Percentiles rank a stretch among this genome's conserved stretches.
Evolutionary conservation across 23 tunicate species (phyloP).

Genomic region (Ciona savignyi): DNA sequence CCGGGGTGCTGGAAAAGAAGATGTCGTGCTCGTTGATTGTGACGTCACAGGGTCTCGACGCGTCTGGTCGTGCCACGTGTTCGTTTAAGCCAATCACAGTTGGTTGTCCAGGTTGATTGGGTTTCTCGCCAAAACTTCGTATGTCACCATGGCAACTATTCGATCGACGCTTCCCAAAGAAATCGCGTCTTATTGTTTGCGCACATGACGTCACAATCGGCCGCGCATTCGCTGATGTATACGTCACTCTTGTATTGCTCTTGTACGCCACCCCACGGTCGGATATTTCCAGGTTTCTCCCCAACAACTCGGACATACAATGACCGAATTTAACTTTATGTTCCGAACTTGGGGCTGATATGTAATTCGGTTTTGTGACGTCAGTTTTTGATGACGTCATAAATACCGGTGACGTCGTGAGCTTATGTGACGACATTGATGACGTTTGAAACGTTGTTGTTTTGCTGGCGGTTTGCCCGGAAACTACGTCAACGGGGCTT

Average conservation of each 20-base stretch:
- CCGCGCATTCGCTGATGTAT: not conserved
- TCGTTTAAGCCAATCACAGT: not conserved
- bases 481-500: too few relatives aligned
- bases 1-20: slow-evolving; percentile 22
- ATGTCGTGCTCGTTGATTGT: slow-evolving; percentile 6
- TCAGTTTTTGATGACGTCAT: not conserved
- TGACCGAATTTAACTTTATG: not conserved
- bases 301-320: not conserved
- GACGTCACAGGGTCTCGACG: not conserved
- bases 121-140: not conserved
- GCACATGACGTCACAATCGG: not conserved
- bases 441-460: not conserved
- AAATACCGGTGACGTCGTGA: not conserved
- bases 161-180: not conserved
- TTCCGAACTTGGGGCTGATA: not conserved
- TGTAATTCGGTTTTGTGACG: not conserved
- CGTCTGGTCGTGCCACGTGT: not conserved
- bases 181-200: not conserved
- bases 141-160: not conserved
- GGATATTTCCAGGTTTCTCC: not conserved
- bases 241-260: not conserved
- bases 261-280: not conserved
- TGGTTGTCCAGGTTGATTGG: too few relatives aligned
- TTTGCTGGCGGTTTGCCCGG: too few relatives aligned
- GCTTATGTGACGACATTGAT: not conserved